phyloP scores from a whole-genome alignment of 2,888 invertebrate species.

The Amphipoea lucens region DNA sequence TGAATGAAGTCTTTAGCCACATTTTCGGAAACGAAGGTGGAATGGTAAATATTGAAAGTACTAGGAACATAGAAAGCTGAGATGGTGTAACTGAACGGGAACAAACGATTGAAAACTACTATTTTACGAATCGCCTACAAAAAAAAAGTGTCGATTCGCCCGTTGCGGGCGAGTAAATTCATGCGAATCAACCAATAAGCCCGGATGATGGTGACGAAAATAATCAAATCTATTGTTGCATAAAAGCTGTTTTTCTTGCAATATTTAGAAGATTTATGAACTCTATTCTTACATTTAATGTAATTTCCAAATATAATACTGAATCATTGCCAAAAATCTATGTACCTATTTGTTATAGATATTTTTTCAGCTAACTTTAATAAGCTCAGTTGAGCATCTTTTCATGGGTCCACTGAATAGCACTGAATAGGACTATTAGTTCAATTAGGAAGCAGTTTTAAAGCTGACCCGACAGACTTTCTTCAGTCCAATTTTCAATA shows the following conservation, averaged over 20 bases:
- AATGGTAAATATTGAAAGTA: background rate
- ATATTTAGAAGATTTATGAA: background rate
- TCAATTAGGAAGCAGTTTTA: background rate
- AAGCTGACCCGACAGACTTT: background rate
- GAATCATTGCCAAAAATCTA: conserved; percentile 15
- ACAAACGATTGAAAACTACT: too few relatives aligned
- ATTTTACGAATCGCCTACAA: background rate
- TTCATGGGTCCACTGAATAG: background rate
- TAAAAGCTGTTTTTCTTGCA: conserved; percentile 6
- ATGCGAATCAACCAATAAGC: background rate
- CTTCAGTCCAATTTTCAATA: background rate
- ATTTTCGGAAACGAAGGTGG: background rate
- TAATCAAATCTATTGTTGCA: conserved; percentile 4
- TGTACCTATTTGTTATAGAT: too few relatives aligned
- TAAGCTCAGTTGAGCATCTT: background rate
- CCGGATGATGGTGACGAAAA: background rate
- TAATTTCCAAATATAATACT: conserved; percentile 13
- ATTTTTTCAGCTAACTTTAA: background rate
- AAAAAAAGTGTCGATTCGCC: background rate
- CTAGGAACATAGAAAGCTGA: background rate
- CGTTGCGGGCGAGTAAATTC: background rate
- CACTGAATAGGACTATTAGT: background rate
- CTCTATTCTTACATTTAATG: conserved; percentile 11
- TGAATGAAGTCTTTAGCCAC: background rate
- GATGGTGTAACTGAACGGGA: background rate